Evolutionary conservation across 2,797 vertebrate species (phyloP).

Genomic region (Sebastolobus alascanus): DNA sequence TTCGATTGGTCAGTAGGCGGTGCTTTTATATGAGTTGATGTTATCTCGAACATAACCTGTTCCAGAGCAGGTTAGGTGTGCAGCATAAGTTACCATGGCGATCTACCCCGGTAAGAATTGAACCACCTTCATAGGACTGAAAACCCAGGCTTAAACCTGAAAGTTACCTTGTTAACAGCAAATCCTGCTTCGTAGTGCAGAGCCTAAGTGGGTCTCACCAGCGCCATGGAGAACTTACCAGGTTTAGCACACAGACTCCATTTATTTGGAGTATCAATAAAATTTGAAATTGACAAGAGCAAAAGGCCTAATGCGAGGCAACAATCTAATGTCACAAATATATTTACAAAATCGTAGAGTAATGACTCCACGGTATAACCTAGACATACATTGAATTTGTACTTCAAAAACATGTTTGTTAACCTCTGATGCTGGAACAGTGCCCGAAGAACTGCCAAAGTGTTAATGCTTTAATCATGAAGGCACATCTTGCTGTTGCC

Average conservation of each 20-base stretch:
- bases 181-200: too few relatives aligned
- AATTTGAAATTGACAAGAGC: not conserved
- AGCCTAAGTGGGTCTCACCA: conserved; percentile 26
- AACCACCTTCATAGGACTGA: too few relatives aligned
- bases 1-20: too few relatives aligned
- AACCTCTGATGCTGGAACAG: conserved; percentile 3
- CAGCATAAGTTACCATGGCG: too few relatives aligned
- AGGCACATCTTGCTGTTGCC: conserved; percentile 17
- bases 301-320: not conserved
- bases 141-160: too few relatives aligned
- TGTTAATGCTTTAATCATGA: not conserved
- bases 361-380: not conserved
- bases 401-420: not conserved
- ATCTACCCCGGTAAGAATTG: too few relatives aligned
- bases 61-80: too few relatives aligned
- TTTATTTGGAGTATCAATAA: not conserved
- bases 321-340: not conserved
- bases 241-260: not conserved
- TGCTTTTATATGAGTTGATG: too few relatives aligned
- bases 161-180: too few relatives aligned
- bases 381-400: not conserved
- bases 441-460: not conserved
- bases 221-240: conserved; percentile 22
- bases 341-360: not conserved
- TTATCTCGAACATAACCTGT: too few relatives aligned